phyloP scores from a whole-genome alignment of 2,888 invertebrate genomes.

The Stenichneumon culpator region DNA sequence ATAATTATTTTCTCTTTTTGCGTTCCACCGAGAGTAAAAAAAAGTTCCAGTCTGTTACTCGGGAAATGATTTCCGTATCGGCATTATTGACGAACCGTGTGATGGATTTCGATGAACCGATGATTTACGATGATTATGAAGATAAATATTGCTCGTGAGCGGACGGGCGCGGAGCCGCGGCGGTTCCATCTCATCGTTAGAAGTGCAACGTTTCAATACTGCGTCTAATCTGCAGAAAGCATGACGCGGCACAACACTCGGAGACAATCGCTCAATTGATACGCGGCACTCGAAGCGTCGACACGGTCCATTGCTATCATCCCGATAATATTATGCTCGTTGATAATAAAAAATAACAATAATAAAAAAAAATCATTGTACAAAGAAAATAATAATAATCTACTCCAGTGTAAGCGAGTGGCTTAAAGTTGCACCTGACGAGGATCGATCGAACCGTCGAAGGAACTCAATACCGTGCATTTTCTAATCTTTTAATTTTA shows the following conservation, averaged over 20 bases:
- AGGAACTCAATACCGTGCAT: background rate
- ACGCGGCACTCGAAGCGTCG: background rate
- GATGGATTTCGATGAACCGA: background rate
- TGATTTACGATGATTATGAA: background rate
- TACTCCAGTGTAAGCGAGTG: background rate
- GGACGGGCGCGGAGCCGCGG: background rate
- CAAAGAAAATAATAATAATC: background rate
- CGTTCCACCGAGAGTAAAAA: background rate
- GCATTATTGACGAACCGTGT: background rate
- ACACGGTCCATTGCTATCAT: constrained; percentile 2
- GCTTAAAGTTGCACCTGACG: background rate
- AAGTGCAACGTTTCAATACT: background rate
- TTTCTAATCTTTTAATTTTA: background rate
- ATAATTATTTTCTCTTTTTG: background rate
- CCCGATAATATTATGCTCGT: background rate
- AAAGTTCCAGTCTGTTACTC: background rate
- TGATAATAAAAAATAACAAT: no score
- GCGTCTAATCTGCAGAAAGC: constrained; percentile 10
- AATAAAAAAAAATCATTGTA: background rate
- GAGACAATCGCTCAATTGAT: constrained; percentile 7
- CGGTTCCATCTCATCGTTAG: constrained; percentile 3
- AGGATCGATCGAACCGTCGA: background rate
- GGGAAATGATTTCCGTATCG: background rate
- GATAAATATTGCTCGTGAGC: background rate
- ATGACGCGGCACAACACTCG: background rate